These are phyloP conservation scores for Clanis bilineata DNA, from an alignment of 2,888 invertebrate species.

Conservation along the genomic window DNA sequence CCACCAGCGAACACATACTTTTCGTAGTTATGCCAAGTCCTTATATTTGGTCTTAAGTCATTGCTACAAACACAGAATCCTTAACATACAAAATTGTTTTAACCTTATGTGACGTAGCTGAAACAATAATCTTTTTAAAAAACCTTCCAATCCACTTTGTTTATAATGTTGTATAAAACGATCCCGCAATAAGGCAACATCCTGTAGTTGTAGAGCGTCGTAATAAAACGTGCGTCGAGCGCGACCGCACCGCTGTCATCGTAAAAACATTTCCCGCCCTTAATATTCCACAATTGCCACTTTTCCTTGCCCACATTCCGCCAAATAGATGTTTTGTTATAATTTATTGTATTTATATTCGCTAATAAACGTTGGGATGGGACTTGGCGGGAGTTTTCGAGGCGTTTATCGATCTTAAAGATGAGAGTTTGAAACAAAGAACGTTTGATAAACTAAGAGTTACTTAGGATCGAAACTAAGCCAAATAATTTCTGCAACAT, in stretches of 20 bases:
- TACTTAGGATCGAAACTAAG: too few species aligned
- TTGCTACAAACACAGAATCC: too few species aligned
- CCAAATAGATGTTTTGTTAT: slow-evolving; percentile 16
- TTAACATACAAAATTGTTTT: too few species aligned
- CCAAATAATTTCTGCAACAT: too few species aligned
- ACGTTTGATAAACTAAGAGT: too few species aligned
- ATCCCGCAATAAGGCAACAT: slow-evolving; percentile 28
- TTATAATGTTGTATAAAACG: slow-evolving; percentile 14
- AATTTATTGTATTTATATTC: slow-evolving; percentile 19
- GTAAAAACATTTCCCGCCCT: slow-evolving; percentile 66
- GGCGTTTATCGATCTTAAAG: background rate
- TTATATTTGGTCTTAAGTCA: too few species aligned
- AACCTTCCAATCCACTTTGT: background rate
- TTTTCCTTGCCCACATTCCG: slow-evolving; percentile 18
- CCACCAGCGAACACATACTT: too few species aligned
- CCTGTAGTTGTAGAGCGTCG: slow-evolving; percentile 50
- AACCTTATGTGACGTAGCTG: background rate
- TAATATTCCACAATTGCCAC: slow-evolving; percentile 64
- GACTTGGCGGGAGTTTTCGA: background rate
- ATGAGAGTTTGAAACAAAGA: background rate
- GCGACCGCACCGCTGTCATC: slow-evolving; percentile 47
- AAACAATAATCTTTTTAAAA: background rate
- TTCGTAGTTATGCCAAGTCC: too few species aligned
- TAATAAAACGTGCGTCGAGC: slow-evolving; percentile 62
- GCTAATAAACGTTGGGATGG: slow-evolving; percentile 14